A percentile compares a stretch with the other conserved stretches of the same genome.
Evolutionary conservation across 2,888 invertebrate species (phyloP).

Genomic region (Catocala sponsa): DNA sequence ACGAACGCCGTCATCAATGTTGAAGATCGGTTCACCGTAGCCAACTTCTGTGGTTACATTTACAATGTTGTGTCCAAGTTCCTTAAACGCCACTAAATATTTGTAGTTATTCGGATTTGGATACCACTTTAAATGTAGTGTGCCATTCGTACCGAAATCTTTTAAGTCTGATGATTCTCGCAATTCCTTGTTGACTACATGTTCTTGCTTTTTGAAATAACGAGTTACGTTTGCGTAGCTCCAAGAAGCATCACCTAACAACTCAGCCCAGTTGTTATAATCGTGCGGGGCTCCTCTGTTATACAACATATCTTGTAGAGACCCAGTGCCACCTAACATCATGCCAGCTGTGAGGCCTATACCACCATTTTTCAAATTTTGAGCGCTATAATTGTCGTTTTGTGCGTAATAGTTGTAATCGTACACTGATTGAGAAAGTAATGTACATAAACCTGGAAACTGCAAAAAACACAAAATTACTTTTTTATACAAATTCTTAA

Average conservation of each 20-base stretch:
- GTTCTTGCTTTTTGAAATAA: slow-evolving; percentile 13
- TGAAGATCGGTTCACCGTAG: slow-evolving; percentile 6
- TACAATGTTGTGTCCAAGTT: slow-evolving; percentile 35
- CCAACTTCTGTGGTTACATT: slow-evolving; percentile 3
- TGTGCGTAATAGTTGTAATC: slow-evolving; percentile 3
- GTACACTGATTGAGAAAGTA: not conserved
- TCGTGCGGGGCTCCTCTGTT: slow-evolving; percentile 5
- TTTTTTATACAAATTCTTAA: not conserved
- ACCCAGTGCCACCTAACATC: slow-evolving; percentile 22
- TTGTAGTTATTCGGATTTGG: slow-evolving; percentile 14
- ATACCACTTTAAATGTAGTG: slow-evolving; percentile 47
- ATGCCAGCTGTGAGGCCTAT: slow-evolving; percentile 6
- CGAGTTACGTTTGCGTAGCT: slow-evolving; percentile 9
- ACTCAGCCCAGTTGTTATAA: slow-evolving; percentile 16
- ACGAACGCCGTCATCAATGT: slow-evolving; percentile 5
- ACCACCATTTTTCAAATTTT: not conserved
- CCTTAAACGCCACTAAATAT: slow-evolving; percentile 45
- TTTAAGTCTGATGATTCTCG: not conserved
- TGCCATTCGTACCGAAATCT: slow-evolving; percentile 53
- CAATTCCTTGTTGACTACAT: slow-evolving; percentile 7
- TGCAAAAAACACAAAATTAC: not conserved
- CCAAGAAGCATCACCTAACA: slow-evolving; percentile 12
- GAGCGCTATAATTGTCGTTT: slow-evolving; percentile 3
- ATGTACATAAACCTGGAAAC: slow-evolving; percentile 3
- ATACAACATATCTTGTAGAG: slow-evolving; percentile 14